phyloP scores from a whole-genome alignment of 2,888 invertebrate genomes.

The Volucella zonaria region DNA sequence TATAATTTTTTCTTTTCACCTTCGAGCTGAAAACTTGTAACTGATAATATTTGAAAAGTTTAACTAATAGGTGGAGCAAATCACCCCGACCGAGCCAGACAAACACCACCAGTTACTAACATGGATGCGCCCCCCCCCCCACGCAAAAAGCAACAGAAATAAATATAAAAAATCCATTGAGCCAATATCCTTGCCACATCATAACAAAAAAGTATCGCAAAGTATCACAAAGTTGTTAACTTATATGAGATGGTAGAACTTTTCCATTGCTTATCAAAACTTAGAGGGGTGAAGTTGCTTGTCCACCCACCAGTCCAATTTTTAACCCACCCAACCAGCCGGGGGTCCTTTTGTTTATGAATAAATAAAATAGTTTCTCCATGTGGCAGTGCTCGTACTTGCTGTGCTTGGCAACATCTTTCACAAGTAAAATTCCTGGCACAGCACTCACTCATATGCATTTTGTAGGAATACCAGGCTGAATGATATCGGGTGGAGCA shows the following conservation, averaged over 20 bases:
- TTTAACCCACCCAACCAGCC: background rate
- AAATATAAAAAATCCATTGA: slow-evolving; percentile 67
- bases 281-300: slow-evolving; percentile 47
- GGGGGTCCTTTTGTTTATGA: slow-evolving; percentile 56
- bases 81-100: slow-evolving; percentile 20
- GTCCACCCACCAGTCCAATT: slow-evolving; percentile 23
- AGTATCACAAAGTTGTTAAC: slow-evolving; percentile 72
- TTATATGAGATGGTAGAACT: slow-evolving; percentile 72
- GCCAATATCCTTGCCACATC: slow-evolving; percentile 64
- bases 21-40: slow-evolving; percentile 46
- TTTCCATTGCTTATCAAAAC: slow-evolving; percentile 73
- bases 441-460: slow-evolving; percentile 11
- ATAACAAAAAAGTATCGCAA: slow-evolving; percentile 25
- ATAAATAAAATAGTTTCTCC: slow-evolving; percentile 62
- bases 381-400: background rate
- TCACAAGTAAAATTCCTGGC: slow-evolving; percentile 42
- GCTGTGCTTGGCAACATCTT: slow-evolving; percentile 58
- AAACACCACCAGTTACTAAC: slow-evolving; percentile 5
- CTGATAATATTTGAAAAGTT: slow-evolving; percentile 71
- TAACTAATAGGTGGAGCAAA: slow-evolving; percentile 63
- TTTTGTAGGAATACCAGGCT: background rate
- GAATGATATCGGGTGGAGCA: background rate
- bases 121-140: background rate
- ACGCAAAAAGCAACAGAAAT: slow-evolving; percentile 25
- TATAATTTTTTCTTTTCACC: slow-evolving; percentile 7